Percentiles rank a stretch among this genome's conserved stretches.
Evolutionary conservation across 2,888 invertebrate genomes (phyloP).

Genomic region (Globia sparganii): DNA sequence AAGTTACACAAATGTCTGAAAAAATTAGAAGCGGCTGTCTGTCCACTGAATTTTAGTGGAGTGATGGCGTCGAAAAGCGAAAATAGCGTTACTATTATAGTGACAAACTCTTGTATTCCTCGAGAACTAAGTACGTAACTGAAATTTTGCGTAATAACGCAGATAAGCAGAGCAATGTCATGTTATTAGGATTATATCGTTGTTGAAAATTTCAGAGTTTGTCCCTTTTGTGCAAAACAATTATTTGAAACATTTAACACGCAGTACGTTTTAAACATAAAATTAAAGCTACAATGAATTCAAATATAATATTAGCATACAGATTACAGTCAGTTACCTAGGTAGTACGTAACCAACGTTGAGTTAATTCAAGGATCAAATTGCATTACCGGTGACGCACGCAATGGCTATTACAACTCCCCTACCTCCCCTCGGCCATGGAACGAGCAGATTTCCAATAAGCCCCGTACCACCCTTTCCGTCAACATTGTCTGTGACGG

Average conservation of each 20-base stretch:
- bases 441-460: constrained; percentile 66
- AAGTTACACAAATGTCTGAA: background rate
- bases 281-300: constrained; percentile 28
- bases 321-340: constrained; percentile 32
- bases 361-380: constrained; percentile 64
- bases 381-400: constrained; percentile 64
- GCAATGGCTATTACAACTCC: constrained; percentile 40
- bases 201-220: background rate
- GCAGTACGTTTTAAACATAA: background rate
- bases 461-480: constrained; percentile 58
- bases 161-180: background rate
- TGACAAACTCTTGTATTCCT: too few species aligned
- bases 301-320: constrained; percentile 54
- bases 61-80: background rate
- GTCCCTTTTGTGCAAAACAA: background rate
- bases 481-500: constrained; percentile 60
- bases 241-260: background rate
- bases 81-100: background rate
- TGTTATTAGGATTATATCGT: background rate
- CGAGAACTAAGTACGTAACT: too few species aligned
- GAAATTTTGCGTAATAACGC: too few species aligned
- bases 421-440: constrained; percentile 57
- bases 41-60: background rate
- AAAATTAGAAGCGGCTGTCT: background rate
- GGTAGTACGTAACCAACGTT: constrained; percentile 23